Evolutionary conservation across 2,888 invertebrate genomes (phyloP), one percentile per base, ranked within the genome.

Genomic region (Ornithoptera alexandrae): DNA sequence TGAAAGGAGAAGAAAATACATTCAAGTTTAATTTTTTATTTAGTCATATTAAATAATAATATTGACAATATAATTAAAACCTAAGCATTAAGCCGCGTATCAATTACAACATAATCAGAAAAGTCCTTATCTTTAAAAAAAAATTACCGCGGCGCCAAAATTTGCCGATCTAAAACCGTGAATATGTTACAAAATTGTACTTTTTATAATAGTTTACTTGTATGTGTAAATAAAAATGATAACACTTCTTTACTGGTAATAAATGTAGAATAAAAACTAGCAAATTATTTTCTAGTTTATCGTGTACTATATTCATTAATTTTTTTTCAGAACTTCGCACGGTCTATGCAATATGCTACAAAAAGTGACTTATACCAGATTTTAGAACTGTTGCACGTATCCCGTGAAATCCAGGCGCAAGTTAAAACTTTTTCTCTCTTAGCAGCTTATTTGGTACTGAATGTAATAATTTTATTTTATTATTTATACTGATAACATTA

Each of bases 371-470:
- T 88, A 64, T 70, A 76, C 64, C 73, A 73, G 62, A 69, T 85
- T 30, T 72, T 90, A 65, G 84, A 86, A 72, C 71, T 84, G 56
- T 70, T 89, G 62, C 78, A 79, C 65, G 76, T 74, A 20, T 81
- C 79, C 15, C 73, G 78, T 39, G 83, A 90, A 64, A 70, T 75
- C 12, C 79, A 84, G 61, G 67, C 83, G 58, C 81, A 85, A 78
- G 73, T 81, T 30, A 86, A 85, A 79, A 62, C 88, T 72, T 82
- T 88, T 74, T 82, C 83, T 39, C 75, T 84, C 22, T 75, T 91
- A 69, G 82, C 86, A 18, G 76, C 79, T 4, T 79, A 81, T 75
- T 68, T 88, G 71, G 71, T 88, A 71, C 76, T 79, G 57, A 81
- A 86, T 72, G 89, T 90, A 84, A 82, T 84, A 75, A 62, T 46